Base-by-base conservation (phyloP, 2,888 invertebrate species). In the Timema cristinae region DNA sequence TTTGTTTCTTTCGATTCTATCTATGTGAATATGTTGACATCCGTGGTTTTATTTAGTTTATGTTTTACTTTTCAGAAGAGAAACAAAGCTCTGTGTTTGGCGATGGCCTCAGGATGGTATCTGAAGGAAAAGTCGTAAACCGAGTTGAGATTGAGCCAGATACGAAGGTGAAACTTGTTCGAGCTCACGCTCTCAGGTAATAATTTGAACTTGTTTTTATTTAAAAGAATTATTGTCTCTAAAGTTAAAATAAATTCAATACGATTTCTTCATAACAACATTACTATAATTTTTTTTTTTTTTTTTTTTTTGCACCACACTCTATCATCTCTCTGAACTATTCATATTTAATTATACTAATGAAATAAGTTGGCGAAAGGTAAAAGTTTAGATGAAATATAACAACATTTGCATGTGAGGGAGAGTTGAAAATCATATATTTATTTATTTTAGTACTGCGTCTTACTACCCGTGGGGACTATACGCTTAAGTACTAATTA, bases 51-150 rank as follows among this genome's bases (percentile, higher is more conserved):
- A 32, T 32, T 32, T 4, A 32, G 32, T 32, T 32, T 32, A 4
- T 32, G 1, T 15, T 59, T 11, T 59, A 5, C 47, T 15, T 78
- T 77, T 67, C 86, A 76, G 82, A 83, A 15, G 96, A 97, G 81
- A 87, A 86, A 74, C 79, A 83, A 5, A 87, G 90, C 70, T 92
- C 92, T 9, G 88, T 92, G 0, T 88, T 88, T 78, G 90, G 90
- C 50, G 91, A 91, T 74, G 90, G 90, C 2, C 91, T 91, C 80
- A 82, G 82, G 9, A 90, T 93, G 86, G 81, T 85, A 70, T 81
- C 83, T 50, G 82, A 87, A 76, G 92, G 92, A 0, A 79, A 83
- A 76, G 87, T 93, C 7, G 82, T 82, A 5, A 89, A 90, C 75
- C 84, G 87, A 71, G 87, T 88, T 13, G 90, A 91, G 81, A 85